These are phyloP conservation scores for Andricus quercusramuli DNA, from an alignment of 2,888 invertebrate genomes.

Conservation along the genomic window DNA sequence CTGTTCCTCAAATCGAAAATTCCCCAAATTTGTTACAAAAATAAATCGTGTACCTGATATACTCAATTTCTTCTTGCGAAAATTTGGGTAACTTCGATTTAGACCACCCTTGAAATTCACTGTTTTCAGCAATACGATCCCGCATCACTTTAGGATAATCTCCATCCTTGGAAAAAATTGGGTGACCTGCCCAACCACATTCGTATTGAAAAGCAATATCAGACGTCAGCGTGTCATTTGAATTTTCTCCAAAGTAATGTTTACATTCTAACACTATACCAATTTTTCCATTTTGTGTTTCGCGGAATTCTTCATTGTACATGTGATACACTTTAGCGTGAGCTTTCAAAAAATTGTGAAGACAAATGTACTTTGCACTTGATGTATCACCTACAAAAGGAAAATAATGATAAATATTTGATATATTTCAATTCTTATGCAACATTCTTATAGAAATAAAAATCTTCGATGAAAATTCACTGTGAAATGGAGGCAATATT, in stretches of 20 bases:
- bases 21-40: background rate
- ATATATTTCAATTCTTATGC: too few relatives aligned
- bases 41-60: background rate
- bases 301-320: conserved; percentile 82
- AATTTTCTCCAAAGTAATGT: conserved; percentile 50
- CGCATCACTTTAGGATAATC: conserved; percentile 80
- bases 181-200: conserved; percentile 79
- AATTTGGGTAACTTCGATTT: conserved; percentile 78
- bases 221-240: conserved; percentile 50
- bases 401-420: conserved; percentile 20
- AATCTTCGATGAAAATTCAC: too few relatives aligned
- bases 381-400: background rate
- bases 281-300: conserved; percentile 80
- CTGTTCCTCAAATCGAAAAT: background rate
- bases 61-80: conserved; percentile 74
- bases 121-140: conserved; percentile 75
- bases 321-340: conserved; percentile 85
- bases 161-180: conserved; percentile 78
- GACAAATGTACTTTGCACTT: conserved; percentile 84
- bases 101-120: conserved; percentile 76
- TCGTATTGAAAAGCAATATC: conserved; percentile 72
- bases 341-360: conserved; percentile 86
- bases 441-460: too few relatives aligned
- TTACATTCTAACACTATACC: conserved; percentile 54
- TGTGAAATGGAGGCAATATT: too few relatives aligned